Evolutionary conservation across 1,140 invertebrate genomes (phyloP).

Genomic region (Chrysopa pallens): DNA sequence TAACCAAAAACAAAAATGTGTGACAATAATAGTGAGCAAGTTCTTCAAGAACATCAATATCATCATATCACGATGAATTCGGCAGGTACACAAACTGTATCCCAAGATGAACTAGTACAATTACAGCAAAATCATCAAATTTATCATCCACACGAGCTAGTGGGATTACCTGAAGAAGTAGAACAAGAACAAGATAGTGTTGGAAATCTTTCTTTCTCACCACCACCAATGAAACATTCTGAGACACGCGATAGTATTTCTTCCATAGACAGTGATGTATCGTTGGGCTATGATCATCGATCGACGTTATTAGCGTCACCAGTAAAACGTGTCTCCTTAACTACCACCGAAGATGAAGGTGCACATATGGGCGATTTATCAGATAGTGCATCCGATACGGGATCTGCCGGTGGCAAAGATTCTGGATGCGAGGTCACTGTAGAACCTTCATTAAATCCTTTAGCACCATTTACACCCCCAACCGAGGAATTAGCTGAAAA

Average conservation of each 20-base stretch:
- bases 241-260: slow-evolving; percentile 41
- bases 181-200: slow-evolving; percentile 17
- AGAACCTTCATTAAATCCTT: slow-evolving; percentile 20
- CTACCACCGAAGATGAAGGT: slow-evolving; percentile 26
- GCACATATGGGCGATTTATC: slow-evolving; percentile 38
- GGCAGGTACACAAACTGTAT: too few relatives aligned
- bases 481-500: slow-evolving; percentile 54
- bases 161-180: slow-evolving; percentile 1
- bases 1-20: too few relatives aligned
- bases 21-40: too few relatives aligned
- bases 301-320: slow-evolving; percentile 23
- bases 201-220: slow-evolving; percentile 17
- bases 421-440: slow-evolving; percentile 42
- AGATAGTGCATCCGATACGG: slow-evolving; percentile 37
- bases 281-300: slow-evolving; percentile 31
- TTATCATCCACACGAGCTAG: too few relatives aligned
- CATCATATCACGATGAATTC: too few relatives aligned
- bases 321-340: slow-evolving; percentile 3
- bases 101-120: too few relatives aligned
- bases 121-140: too few relatives aligned
- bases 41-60: too few relatives aligned
- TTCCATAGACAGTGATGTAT: slow-evolving; percentile 41
- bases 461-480: slow-evolving; percentile 35
- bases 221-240: slow-evolving; percentile 31
- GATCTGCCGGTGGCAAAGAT: slow-evolving; percentile 37